Evolutionary conservation across 1,140 invertebrate genomes (phyloP).

Genomic region (Hypsibius dujardini): DNA sequence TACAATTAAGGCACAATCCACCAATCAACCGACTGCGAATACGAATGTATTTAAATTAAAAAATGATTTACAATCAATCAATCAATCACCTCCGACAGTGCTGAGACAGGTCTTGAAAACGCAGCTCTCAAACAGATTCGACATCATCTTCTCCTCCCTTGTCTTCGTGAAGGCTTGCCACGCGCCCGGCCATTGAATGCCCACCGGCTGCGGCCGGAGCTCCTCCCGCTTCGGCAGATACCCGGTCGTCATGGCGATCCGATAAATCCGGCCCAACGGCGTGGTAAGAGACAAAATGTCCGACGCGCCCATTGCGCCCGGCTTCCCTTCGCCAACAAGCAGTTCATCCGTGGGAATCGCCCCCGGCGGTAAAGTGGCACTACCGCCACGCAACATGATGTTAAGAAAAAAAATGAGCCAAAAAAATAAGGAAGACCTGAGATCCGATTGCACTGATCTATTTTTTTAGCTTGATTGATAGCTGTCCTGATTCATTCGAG

Average conservation of each 20-base stretch:
- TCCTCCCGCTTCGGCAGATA: background rate
- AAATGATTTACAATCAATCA: constrained; percentile 8
- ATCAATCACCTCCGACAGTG: constrained; percentile 60
- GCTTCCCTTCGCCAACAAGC: background rate
- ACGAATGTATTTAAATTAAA: constrained; percentile 11
- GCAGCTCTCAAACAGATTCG: constrained; percentile 72
- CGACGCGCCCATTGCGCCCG: background rate
- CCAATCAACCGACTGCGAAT: background rate
- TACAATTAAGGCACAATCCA: too few species aligned
- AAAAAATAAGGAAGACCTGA: background rate
- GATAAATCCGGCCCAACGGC: background rate
- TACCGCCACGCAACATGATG: background rate
- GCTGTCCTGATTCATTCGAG: background rate
- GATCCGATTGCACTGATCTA: background rate
- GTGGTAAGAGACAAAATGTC: constrained; percentile 5
- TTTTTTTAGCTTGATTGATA: background rate
- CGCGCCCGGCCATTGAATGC: constrained; percentile 2
- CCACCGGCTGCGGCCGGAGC: background rate
- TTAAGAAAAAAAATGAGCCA: background rate
- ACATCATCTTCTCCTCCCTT: constrained; percentile 38
- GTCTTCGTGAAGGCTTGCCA: background rate
- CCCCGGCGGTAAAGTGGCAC: background rate
- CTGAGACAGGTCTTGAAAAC: constrained; percentile 71
- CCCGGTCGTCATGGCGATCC: background rate
- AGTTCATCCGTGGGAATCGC: background rate